Evolutionary conservation across 2,888 invertebrate genomes (phyloP).

Genomic region (Apodemia zela): DNA sequence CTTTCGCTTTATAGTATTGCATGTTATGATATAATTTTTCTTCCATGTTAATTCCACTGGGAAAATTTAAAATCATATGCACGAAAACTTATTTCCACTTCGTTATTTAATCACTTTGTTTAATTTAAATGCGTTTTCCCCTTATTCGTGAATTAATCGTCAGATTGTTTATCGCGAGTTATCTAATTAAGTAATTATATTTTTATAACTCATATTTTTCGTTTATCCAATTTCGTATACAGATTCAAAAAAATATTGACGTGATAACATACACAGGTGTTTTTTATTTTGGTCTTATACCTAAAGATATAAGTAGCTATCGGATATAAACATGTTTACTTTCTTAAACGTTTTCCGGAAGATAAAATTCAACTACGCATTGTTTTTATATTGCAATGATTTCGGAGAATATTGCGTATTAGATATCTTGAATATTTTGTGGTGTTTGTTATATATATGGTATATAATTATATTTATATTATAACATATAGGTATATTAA

Average conservation of each 20-base stretch:
- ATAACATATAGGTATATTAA: no score
- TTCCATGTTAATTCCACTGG: constrained; percentile 32
- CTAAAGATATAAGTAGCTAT: not conserved
- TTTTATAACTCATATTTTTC: not conserved
- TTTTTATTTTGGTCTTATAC: not conserved
- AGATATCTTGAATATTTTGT: no score
- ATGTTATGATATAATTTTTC: constrained; percentile 56
- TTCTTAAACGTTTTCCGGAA: constrained; percentile 43
- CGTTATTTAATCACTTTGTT: no score
- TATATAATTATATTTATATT: no score
- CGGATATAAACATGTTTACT: constrained; percentile 40
- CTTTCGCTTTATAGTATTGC: constrained; percentile 38
- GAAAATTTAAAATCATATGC: constrained; percentile 26
- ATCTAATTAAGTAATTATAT: no score
- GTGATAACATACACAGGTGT: not conserved
- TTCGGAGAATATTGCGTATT: constrained; percentile 7
- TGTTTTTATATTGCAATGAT: constrained; percentile 37
- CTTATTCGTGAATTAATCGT: no score
- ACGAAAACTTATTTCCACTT: not conserved
- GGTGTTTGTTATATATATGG: no score
- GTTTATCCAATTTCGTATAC: not conserved
- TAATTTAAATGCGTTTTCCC: no score
- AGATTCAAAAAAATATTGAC: not conserved
- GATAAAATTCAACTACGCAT: constrained; percentile 49
- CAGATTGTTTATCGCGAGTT: no score